Conservation (phyloP, 2,888 invertebrate genomes). For the Minunthozetes semirufus region DNA sequence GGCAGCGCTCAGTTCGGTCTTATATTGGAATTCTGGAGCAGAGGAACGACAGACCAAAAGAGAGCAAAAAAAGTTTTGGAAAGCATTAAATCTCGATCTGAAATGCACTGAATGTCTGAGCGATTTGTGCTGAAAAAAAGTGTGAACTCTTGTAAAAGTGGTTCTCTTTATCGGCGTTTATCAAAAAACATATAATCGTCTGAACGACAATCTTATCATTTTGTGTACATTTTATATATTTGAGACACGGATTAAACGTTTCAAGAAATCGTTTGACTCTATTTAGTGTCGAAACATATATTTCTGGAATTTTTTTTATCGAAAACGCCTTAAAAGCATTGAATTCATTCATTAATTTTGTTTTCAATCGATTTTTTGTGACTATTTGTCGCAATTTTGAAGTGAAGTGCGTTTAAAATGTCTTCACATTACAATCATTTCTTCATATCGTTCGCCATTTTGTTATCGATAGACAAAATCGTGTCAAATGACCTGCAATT, state of each 20-base stretch:
- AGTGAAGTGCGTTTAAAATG: not conserved
- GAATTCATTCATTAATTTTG: not conserved
- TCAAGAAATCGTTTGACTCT: no score
- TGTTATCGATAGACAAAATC: not conserved
- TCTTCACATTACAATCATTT: not conserved
- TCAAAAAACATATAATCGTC: not conserved
- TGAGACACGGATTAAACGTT: no score
- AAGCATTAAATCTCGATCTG: no score
- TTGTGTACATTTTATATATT: not conserved
- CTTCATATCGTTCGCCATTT: not conserved
- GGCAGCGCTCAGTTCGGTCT: not conserved
- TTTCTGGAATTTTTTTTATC: not conserved
- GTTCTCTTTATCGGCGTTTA: conserved; percentile 6
- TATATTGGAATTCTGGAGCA: not conserved
- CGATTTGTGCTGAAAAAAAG: no score
- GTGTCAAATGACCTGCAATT: conserved; percentile 1
- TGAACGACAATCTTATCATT: conserved; percentile 1
- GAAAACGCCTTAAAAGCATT: not conserved
- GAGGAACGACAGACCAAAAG: no score
- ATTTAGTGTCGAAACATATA: not conserved
- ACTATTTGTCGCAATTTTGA: no score
- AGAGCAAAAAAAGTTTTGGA: not conserved
- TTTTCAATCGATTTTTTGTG: not conserved
- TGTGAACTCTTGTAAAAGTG: not conserved
- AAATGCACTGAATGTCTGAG: no score